phyloP scores from a whole-genome alignment of 2,797 vertebrate genomes.

The Semotilus atromaculatus region DNA sequence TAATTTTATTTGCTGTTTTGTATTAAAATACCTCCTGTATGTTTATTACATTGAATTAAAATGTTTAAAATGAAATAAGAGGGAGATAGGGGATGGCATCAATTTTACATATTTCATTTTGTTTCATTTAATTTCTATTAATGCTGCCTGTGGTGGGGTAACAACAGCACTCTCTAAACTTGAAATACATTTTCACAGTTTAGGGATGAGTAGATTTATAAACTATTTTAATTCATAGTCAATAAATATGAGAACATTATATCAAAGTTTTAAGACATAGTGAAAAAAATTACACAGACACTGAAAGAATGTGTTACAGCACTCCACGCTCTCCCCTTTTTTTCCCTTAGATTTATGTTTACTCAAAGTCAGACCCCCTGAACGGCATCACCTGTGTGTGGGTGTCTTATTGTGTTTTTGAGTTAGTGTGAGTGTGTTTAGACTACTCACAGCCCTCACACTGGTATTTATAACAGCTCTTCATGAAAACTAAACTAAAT shows the following conservation, averaged over 20 bases:
- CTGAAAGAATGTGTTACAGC: neutral
- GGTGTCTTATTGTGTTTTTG: conserved; percentile 38
- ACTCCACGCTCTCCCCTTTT: neutral
- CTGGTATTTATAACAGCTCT: conserved; percentile 19
- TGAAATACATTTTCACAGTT: neutral
- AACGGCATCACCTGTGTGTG: conserved; percentile 36
- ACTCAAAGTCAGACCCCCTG: neutral
- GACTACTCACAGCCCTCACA: neutral
- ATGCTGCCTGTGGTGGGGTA: neutral
- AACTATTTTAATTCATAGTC: neutral
- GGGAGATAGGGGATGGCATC: too few species aligned
- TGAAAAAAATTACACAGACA: neutral
- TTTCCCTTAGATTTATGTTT: neutral
- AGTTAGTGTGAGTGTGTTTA: conserved; percentile 37
- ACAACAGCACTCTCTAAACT: neutral
- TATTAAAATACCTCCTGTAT: too few species aligned
- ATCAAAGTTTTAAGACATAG: neutral
- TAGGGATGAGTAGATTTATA: neutral
- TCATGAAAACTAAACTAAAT: neutral
- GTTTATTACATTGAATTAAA: too few species aligned
- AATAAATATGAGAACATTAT: neutral
- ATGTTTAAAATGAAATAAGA: too few species aligned
- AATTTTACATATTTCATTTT: neutral
- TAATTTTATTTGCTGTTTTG: too few species aligned
- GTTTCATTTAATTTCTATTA: neutral